Percentiles rank a stretch among this genome's conserved stretches.
Evolutionary conservation across 2,113 vertebrate genomes (phyloP).

Genomic region (Erythrocebus patas): DNA sequence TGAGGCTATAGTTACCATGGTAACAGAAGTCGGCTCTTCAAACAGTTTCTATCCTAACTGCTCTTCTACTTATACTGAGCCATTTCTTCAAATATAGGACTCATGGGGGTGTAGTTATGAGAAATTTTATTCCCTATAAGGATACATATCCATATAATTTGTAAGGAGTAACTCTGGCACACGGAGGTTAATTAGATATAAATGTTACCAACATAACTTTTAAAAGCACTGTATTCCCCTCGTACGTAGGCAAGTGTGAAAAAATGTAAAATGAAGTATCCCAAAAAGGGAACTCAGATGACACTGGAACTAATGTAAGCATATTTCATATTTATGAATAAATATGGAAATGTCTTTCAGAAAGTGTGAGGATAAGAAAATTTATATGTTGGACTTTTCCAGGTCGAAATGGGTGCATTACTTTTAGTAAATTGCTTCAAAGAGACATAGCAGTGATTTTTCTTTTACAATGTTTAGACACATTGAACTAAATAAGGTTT

Average conservation of each 20-base stretch:
- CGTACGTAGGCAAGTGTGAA: neutral
- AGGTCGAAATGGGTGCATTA: neutral
- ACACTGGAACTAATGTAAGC: neutral
- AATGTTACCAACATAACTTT: constrained; percentile 25
- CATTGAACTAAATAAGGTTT: neutral
- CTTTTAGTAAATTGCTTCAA: neutral
- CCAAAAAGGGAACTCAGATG: neutral
- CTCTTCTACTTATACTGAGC: constrained; percentile 17
- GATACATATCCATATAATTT: neutral
- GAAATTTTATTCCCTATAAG: constrained; percentile 10
- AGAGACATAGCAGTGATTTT: neutral
- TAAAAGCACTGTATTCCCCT: neutral
- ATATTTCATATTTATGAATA: neutral
- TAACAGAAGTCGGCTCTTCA: constrained; percentile 32
- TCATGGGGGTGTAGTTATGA: neutral
- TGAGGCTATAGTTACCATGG: neutral
- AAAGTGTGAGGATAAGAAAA: neutral
- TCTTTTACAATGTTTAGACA: neutral
- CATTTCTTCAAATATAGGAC: constrained; percentile 51
- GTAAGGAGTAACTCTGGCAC: neutral
- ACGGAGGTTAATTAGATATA: constrained; percentile 39
- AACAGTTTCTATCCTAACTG: constrained; percentile 25
- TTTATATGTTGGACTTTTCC: neutral
- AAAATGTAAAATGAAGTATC: neutral
- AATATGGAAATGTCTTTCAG: neutral